These are phyloP conservation scores for Gymnosoma rotundatum DNA, from an alignment of 2,888 invertebrate genomes.

Conservation along the genomic window DNA sequence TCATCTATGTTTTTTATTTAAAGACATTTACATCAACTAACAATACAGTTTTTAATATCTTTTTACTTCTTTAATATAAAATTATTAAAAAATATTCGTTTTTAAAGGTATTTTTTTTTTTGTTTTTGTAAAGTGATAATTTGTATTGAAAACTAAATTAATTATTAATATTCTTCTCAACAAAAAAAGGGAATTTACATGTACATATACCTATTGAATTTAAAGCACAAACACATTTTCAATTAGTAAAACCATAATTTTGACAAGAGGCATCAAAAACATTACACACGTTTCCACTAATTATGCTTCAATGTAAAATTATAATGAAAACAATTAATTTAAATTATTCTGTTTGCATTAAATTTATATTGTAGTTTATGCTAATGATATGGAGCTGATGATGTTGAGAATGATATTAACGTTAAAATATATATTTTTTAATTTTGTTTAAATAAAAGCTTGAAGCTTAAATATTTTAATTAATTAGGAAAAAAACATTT, in stretches of 20 bases:
- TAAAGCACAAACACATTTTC: constrained; percentile 12
- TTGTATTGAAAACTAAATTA: constrained; percentile 58
- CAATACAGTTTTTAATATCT: constrained; percentile 18
- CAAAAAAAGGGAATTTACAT: neutral
- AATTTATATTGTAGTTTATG: constrained; percentile 44
- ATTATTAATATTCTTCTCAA: constrained; percentile 49
- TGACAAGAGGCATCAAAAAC: constrained; percentile 53
- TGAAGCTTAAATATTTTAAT: too few species aligned
- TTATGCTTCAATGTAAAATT: constrained; percentile 53
- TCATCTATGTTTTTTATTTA: neutral
- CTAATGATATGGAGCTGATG: neutral
- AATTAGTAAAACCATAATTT: constrained; percentile 38
- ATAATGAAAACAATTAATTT: constrained; percentile 64
- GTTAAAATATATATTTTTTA: neutral
- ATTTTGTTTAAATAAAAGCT: neutral
- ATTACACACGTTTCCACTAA: constrained; percentile 55
- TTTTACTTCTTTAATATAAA: neutral
- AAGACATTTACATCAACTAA: constrained; percentile 59
- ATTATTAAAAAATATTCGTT: neutral
- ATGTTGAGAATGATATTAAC: neutral
- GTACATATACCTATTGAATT: neutral
- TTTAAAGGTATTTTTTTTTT: too few species aligned
- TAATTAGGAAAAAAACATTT: too few species aligned
- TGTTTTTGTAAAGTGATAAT: constrained; percentile 51
- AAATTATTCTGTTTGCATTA: constrained; percentile 59